Evolutionary conservation across 2,888 invertebrate genomes (phyloP).

Genomic region (Protophormia terraenovae): DNA sequence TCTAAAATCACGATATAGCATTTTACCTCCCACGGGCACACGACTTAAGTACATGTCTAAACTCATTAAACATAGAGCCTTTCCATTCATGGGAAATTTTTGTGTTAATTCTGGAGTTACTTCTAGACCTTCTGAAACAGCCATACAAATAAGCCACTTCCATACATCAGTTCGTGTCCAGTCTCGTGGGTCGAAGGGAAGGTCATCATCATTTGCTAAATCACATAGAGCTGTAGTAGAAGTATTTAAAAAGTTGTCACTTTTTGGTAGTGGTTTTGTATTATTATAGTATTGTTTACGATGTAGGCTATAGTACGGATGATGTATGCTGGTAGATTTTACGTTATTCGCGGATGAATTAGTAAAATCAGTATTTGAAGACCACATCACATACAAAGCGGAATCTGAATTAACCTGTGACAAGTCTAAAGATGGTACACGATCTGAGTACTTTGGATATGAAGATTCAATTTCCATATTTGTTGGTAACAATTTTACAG

Average conservation of each 20-base stretch:
- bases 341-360: constrained; percentile 67
- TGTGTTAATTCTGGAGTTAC: constrained; percentile 79
- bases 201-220: constrained; percentile 73
- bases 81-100: constrained; percentile 91
- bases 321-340: constrained; percentile 45
- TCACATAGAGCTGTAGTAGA: constrained; percentile 5
- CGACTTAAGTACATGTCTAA: constrained; percentile 87
- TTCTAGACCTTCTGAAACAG: constrained; percentile 82
- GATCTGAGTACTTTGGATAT: constrained; percentile 79
- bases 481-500: constrained; percentile 26
- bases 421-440: constrained; percentile 80
- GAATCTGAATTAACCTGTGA: constrained; percentile 78
- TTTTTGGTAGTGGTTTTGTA: constrained; percentile 34
- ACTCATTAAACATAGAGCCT: constrained; percentile 90
- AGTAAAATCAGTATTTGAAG: constrained; percentile 58
- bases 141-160: constrained; percentile 85
- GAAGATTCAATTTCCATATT: constrained; percentile 80
- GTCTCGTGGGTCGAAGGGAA: constrained; percentile 85
- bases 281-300: background rate
- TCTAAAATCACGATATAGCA: constrained; percentile 87
- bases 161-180: constrained; percentile 88
- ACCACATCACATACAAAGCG: constrained; percentile 74
- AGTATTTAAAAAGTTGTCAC: no score
- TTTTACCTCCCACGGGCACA: constrained; percentile 86
- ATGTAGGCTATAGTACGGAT: constrained; percentile 31